Evolutionary conservation across 2,113 vertebrate species (phyloP), one percentile per base, ranked within the genome.

Genomic region (Notothenia rossii): DNA sequence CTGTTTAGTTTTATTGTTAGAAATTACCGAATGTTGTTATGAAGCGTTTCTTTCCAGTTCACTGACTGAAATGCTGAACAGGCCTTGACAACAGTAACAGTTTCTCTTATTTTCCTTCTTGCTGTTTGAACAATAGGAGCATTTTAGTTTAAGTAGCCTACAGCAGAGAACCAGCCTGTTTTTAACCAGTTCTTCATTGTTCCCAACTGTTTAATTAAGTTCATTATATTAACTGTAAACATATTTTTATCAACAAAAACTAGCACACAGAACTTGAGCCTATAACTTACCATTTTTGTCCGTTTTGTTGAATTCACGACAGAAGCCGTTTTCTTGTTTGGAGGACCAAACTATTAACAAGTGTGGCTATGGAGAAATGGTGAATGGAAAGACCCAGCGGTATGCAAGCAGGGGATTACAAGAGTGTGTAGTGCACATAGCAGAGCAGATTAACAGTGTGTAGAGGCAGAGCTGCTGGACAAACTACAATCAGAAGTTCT

Each of bases 401-500:
- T 91, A 92, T 95, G 91, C 83, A 75, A 88, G 83, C 62, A 84
- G 86, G 84, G 90, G 93, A 93, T 95, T 94, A 93, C 91, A 91
- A 58, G 64, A 63, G 73, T 71, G 67, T 82, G 89, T 86, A 77
- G 83, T 67, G 84, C 87, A 89, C 91, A 93, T 91, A 91, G 85
- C 86, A 75, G 79, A 89, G 83, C 78, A 94, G 94, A 95, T 95
- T 95, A 95, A 84, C 87, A 72, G 80, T 85, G 85, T 92, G 85
- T 85, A 74, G 88, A 88, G 58, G 83, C 85, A 55, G 85, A 83
- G 85, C 79, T 67, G 76, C 65, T 86, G 65, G 80, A 87, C 67
- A 87, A 86, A 90, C 76, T 83, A 12, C 62, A 70, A 33, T 67
- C 43, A 66, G 49, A 79, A 76, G 49, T 20, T 79, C 4, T 56